Base-by-base conservation (phyloP, 1,140 invertebrate genomes). In the Calephelis virginiensis region DNA sequence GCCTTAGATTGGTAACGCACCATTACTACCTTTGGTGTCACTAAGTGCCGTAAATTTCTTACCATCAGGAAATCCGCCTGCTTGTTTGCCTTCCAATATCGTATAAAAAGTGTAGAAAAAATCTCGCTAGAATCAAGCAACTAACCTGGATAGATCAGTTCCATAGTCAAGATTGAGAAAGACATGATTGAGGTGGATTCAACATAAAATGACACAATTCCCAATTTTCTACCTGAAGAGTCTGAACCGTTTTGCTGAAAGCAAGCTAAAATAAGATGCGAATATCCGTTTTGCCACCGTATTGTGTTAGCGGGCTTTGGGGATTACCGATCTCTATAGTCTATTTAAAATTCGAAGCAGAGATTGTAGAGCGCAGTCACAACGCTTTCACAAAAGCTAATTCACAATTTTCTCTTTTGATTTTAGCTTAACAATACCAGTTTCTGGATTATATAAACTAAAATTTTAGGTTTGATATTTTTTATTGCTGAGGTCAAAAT, bases 201-300 rank as follows among this genome's bases (percentile, higher is more conserved):
- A 66, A 61, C 64, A 82, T 50, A 81, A 78, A 83, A 83, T 83
- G 76, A 79, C 80, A 82, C 84, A 88, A 89, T 87, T 85, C 82
- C 81, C 88, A 90, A 90, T 90, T 88, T 88, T 88, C 83, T 81
- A 90, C 86, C 86, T 87, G 80, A 77, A 78, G 74, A 81, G 72
- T 72, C 69, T 69, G 61, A 74, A 74, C 73, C 86, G 86, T 90
- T n/a, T n/a, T 86, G 89, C 86, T 81, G 84, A 87, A 89, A 70
- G 61, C 73, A 72, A 73, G 71, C 78, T 82, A 80, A 90, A 89
- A 85, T 88, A 86, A 88, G 82, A 86, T 77, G 77, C 76, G 82
- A 86, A 84, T 75, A 87, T 87, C 82, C 79, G 78, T 77, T 85
- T 83, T 77, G 71, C 81, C 71, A 74, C 80, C 78, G 75, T 80